Base-by-base conservation (phyloP, 2,888 invertebrate species). In the Rhamnusium bicolor region DNA sequence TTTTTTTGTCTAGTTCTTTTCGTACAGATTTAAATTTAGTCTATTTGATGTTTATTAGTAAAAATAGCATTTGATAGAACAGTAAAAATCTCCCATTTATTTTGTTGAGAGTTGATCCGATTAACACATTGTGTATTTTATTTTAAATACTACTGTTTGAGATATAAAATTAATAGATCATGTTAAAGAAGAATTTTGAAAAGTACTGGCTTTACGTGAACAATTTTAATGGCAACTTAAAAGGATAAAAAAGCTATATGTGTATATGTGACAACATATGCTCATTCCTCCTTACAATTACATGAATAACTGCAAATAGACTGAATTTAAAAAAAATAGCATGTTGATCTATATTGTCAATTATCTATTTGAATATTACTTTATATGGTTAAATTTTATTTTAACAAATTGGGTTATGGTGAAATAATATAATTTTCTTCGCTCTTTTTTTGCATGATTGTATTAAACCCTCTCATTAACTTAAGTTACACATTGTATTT, bases 21-120 rank as follows among this genome's bases (percentile, higher is more conserved):
- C 86, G 83, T 85, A 85, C 84, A 83, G 85, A 84, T 79, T 74
- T 79, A 75, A 69, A 27, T 14, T 70, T 70, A 21, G 60, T 66
- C 66, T 66, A 27, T 54, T 53, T 61, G 49, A 32, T 5, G 2
- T 40, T 2, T 3, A 40, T 32, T 3, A 1, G 8, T 29, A 32
- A 32, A 32, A 32, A 32, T 1, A 10, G 10, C 8, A 0, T 10
- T 10, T 32, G 2, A 12, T 8, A 32, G 12, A n/a, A 18, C 29
- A 40, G 24, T 32, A 40, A 60, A 60, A 1, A 29, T 60, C 19
- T 51, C 14, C 10, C 16, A 6, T 3, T 51, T n/a, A n/a, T n/a
- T n/a, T n/a, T n/a, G n/a, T n/a, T n/a, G n/a, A n/a, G n/a, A n/a
- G n/a, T n/a, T n/a, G n/a, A n/a, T n/a, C n/a, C n/a, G n/a, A n/a